Base-by-base conservation (phyloP, 1,140 invertebrate genomes). In the Trialeurodes vaporariorum region DNA sequence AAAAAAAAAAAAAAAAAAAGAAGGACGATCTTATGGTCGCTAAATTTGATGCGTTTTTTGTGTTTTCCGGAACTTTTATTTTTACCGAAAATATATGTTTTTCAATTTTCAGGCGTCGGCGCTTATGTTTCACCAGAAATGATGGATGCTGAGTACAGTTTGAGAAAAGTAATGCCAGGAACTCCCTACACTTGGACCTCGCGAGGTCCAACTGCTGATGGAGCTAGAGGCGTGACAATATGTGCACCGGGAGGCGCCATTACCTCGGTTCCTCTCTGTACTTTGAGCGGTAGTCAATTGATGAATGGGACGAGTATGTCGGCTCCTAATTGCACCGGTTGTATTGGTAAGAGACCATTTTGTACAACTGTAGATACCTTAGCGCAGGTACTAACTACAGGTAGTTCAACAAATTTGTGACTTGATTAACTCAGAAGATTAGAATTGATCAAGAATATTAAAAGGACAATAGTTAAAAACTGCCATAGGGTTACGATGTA, bases 271-370 rank as follows among this genome's bases (percentile, higher is more conserved):
- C 91, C 91, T 9, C 91, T 92, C 77, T 98, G 92, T 79, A 94
- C 92, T 0, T 81, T 98, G 67, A 80, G 91, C 67, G 89, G 90
- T 71, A 86, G 86, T 61, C 93, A 97, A 75, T 81, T 98, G 5
- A 94, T 98, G 90, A 98, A 98, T 79, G 95, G 96, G 23, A 98
- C 96, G 0, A 92, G 90, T 70, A 98, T 98, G 96, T 89, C 94
- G 0, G 91, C 94, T 17, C 96, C 96, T 0, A 96, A 98, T 80
- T 94, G 94, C 2, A 88, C 92, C 71, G 96, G 96, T 22, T 88
- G 87, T 72, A 83, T 96, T 59, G 87, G 90, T 91, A 76, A 76
- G 80, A 75, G 11, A 21, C 60, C 2, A 65, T n/a, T n/a, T n/a
- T n/a, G n/a, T n/a, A n/a, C 17, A 62, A 24, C 61, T 62, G 13